These are phyloP conservation scores for Metellina segmentata DNA, from an alignment of 2,888 invertebrate species.

Conservation along the genomic window DNA sequence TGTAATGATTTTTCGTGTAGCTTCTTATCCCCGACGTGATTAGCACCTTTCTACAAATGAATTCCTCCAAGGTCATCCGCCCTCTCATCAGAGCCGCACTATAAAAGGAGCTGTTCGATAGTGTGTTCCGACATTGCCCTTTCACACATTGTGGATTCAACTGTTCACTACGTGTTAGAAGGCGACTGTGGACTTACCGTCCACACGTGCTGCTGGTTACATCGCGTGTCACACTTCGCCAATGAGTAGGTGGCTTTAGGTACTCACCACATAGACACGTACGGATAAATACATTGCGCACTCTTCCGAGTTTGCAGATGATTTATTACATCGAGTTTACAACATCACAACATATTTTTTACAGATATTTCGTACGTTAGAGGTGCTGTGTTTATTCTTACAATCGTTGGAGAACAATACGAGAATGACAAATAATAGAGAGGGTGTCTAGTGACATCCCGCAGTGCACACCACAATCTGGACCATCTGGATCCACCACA, in stretches of 20 bases:
- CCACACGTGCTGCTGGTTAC: no score
- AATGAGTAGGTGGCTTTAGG: background rate
- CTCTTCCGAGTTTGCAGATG: background rate
- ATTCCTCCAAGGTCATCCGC: no score
- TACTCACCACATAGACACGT: no score
- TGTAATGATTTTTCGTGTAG: no score
- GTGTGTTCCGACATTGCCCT: no score
- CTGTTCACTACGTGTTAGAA: background rate
- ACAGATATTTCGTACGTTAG: slow-evolving; percentile 61
- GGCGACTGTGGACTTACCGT: background rate
- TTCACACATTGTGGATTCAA: background rate
- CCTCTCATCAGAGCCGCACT: no score
- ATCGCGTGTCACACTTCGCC: no score
- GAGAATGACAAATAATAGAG: background rate
- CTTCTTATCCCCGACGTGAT: no score
- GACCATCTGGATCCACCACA: background rate
- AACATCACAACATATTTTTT: slow-evolving; percentile 18
- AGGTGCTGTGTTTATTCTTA: slow-evolving; percentile 46
- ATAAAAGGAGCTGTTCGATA: no score
- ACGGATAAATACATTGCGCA: background rate
- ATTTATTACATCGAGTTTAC: background rate
- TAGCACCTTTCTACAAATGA: no score
- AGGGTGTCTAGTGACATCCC: background rate
- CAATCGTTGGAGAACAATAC: background rate
- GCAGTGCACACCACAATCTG: background rate